Evolutionary conservation across 2,888 invertebrate genomes (phyloP).

Genomic region (Ceraclea dissimilis): DNA sequence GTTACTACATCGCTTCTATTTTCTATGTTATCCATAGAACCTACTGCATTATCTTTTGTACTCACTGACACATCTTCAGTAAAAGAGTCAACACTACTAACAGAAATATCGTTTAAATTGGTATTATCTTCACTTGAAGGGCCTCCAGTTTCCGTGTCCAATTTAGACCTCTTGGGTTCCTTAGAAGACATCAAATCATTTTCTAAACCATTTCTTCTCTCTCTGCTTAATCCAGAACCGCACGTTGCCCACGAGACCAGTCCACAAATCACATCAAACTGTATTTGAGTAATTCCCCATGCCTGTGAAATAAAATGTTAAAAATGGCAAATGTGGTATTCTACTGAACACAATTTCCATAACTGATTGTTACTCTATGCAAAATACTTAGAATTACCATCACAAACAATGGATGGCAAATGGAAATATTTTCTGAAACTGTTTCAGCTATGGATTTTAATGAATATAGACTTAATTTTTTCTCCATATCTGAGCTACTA

Average conservation of each 20-base stretch:
- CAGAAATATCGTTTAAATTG: neutral
- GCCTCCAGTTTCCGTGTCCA: slow-evolving; percentile 1
- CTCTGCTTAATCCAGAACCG: slow-evolving; percentile 57
- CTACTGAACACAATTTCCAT: no score
- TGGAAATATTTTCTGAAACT: no score
- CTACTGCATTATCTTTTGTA: neutral
- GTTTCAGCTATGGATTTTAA: no score
- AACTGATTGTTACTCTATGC: no score
- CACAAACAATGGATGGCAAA: no score
- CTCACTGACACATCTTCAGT: neutral
- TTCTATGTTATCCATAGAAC: neutral
- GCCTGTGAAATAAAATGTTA: slow-evolving; percentile 34
- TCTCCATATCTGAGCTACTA: no score
- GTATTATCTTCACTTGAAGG: neutral
- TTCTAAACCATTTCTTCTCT: slow-evolving; percentile 33
- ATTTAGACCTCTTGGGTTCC: slow-evolving; percentile 16
- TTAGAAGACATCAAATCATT: slow-evolving; percentile 13
- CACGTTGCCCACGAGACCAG: slow-evolving; percentile 89
- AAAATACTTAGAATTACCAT: neutral
- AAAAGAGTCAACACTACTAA: neutral
- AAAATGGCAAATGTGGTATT: no score
- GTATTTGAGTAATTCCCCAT: slow-evolving; percentile 49
- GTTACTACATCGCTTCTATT: no score
- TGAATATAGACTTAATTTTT: no score
- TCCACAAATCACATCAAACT: slow-evolving; percentile 70